phyloP scores from a whole-genome alignment of 1,140 invertebrate genomes.

The Neuroterus valhalla region DNA sequence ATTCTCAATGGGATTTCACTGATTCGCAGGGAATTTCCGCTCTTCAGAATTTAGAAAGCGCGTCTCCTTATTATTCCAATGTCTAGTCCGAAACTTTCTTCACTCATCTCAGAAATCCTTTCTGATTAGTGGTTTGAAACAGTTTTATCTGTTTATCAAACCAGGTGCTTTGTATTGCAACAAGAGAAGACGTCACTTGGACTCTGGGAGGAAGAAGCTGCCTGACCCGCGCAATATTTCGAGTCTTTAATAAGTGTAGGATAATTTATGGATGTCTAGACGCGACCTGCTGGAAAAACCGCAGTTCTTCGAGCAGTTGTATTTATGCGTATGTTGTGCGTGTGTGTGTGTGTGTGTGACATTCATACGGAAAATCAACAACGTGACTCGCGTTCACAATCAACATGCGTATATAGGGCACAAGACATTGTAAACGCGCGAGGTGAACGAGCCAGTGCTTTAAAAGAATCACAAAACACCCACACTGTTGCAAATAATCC shows the following conservation, averaged over 20 bases:
- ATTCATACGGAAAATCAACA: conserved; percentile 23
- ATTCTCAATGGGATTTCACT: no score
- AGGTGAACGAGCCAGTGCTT: neutral
- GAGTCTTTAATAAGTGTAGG: neutral
- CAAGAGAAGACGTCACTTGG: neutral
- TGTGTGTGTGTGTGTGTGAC: neutral
- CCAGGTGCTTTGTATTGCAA: neutral
- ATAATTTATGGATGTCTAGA: neutral
- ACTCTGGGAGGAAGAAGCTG: neutral
- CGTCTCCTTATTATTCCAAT: no score
- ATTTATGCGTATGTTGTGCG: neutral
- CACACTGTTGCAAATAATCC: neutral
- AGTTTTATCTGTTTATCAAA: neutral
- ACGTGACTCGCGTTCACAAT: neutral
- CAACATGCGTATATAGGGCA: conserved; percentile 14
- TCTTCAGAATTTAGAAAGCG: no score
- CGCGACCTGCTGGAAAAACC: neutral
- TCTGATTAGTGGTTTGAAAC: no score
- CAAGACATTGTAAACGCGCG: neutral
- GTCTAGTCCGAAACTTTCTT: no score
- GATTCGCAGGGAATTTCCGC: no score
- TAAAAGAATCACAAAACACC: neutral
- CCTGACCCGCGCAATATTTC: conserved; percentile 11
- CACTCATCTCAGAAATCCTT: no score
- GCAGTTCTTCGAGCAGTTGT: neutral